Evolutionary conservation across 23 tunicate species (phyloP).

Genomic region (Phallusia fumigata): DNA sequence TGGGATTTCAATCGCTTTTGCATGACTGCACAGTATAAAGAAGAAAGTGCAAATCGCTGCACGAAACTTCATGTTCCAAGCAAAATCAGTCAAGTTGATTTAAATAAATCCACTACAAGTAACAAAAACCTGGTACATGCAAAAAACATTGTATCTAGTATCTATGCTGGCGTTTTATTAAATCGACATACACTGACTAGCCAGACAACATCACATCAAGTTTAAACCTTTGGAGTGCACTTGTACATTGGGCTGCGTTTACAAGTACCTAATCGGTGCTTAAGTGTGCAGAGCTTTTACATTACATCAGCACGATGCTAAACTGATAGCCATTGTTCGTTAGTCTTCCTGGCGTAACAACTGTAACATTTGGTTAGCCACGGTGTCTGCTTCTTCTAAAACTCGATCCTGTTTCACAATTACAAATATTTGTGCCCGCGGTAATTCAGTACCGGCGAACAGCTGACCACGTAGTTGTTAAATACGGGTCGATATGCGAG

Average conservation of each 20-base stretch:
- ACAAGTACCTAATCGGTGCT: constrained; percentile 4
- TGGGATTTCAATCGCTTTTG: background rate
- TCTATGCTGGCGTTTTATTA: background rate
- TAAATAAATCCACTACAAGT: no score
- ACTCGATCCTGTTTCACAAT: no score
- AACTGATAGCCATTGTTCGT: no score
- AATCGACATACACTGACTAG: background rate
- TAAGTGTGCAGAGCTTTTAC: background rate
- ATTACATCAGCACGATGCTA: background rate
- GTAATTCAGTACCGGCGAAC: no score
- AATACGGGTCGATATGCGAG: no score
- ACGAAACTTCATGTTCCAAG: background rate
- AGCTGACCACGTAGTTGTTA: no score
- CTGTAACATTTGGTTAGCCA: no score
- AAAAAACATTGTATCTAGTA: background rate
- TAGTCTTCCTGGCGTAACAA: no score
- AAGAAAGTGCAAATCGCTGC: background rate
- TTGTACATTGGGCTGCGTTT: background rate
- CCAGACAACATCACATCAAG: background rate
- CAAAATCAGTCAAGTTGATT: no score
- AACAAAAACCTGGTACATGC: no score
- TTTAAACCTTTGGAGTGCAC: background rate
- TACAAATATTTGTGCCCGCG: no score
- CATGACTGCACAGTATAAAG: background rate
- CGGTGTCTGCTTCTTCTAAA: no score